A percentile compares a stretch with the other conserved stretches of the same genome.
phyloP scores from a whole-genome alignment of 1,140 invertebrate species.

The Fragariocoptes setiger region DNA sequence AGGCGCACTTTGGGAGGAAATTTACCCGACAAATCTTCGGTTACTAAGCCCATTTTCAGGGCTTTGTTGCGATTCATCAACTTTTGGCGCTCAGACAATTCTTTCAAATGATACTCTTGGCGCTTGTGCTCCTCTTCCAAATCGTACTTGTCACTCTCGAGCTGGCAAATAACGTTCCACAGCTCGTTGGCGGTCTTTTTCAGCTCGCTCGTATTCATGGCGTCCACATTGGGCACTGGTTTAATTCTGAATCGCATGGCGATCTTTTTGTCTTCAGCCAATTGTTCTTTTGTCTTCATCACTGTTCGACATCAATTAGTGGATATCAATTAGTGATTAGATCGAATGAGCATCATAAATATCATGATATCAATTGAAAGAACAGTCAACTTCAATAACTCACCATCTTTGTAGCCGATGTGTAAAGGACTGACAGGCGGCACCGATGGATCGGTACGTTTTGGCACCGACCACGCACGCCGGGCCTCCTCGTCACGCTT shows the following conservation, averaged over 20 bases:
- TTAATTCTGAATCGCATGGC: conserved; percentile 78
- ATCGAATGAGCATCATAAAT: too few species aligned
- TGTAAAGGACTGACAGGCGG: too few species aligned
- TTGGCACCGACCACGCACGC: neutral
- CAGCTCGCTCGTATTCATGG: conserved; percentile 33
- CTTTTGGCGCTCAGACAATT: conserved; percentile 16
- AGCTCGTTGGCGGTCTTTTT: conserved; percentile 61
- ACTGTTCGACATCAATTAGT: conserved; percentile 58
- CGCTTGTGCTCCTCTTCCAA: conserved; percentile 90
- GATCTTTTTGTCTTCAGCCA: conserved; percentile 92
- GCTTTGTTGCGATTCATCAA: conserved; percentile 82
- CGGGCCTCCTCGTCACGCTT: conserved; percentile 11
- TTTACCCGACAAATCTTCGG: conserved; percentile 22
- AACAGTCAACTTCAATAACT: too few species aligned
- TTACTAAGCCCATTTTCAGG: conserved; percentile 71
- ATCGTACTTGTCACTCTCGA: conserved; percentile 96
- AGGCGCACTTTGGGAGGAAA: conserved; percentile 65
- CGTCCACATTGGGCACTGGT: conserved; percentile 42
- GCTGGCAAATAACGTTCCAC: conserved; percentile 67
- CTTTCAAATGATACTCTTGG: conserved; percentile 88
- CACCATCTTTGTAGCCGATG: too few species aligned
- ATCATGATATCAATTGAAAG: too few species aligned
- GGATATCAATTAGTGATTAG: neutral
- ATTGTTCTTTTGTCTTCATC: conserved; percentile 90
- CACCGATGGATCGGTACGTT: too few species aligned